These are phyloP conservation scores for Turritopsis rubra DNA, from an alignment of 30 jellyfish, hydroid and myxozoan genomes.

Conservation along the genomic window DNA sequence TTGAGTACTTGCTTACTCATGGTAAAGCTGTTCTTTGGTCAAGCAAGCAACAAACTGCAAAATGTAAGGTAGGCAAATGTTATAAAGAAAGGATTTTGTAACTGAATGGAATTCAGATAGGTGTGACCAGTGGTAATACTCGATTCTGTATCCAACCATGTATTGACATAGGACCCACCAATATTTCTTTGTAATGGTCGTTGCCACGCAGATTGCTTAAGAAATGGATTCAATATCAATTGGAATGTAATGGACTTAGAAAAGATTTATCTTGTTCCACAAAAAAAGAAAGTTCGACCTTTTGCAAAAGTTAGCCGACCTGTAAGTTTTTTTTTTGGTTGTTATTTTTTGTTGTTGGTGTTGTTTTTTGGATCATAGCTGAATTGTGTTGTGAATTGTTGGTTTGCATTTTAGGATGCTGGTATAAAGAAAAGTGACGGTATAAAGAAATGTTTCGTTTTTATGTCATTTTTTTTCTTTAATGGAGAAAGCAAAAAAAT, in stretches of 20 bases:
- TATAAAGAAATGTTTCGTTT: background rate
- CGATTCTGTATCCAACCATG: background rate
- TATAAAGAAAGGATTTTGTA: background rate
- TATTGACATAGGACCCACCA: slow-evolving; percentile 75
- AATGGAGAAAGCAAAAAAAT: background rate
- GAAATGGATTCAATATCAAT: slow-evolving; percentile 74
- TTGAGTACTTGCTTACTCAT: slow-evolving; percentile 43
- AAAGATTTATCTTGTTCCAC: slow-evolving; percentile 19
- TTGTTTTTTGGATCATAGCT: background rate
- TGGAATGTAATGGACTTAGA: slow-evolving; percentile 69
- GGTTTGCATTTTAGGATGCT: background rate
- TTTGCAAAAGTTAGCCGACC: background rate
- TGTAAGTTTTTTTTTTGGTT: background rate
- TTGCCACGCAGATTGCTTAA: slow-evolving; percentile 61
- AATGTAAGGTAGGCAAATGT: slow-evolving; percentile 59
- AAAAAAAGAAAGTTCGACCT: background rate
- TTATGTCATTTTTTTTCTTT: background rate
- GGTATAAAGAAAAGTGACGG: background rate
- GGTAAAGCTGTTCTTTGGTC: slow-evolving; percentile 97
- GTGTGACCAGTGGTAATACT: background rate
- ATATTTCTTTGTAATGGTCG: slow-evolving; percentile 78
- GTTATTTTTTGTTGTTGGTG: background rate
- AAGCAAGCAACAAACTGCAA: slow-evolving; percentile 56
- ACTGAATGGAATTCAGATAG: background rate
- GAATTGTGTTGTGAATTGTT: background rate